These are phyloP conservation scores for Vanessa atalanta DNA, from an alignment of 1,140 invertebrate species.

Conservation along the genomic window DNA sequence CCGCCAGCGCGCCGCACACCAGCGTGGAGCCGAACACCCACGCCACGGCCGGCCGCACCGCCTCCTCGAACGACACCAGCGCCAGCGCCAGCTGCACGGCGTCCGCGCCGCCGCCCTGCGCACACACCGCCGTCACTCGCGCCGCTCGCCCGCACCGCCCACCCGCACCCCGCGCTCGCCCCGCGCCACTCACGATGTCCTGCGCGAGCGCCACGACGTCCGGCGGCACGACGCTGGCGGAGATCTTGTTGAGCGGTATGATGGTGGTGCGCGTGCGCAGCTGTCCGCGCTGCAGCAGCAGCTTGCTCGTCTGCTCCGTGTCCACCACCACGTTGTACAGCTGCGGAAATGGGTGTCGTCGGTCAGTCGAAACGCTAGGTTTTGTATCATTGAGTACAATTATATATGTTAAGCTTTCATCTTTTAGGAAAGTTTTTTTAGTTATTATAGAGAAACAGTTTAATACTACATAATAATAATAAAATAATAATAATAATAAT, in stretches of 20 bases:
- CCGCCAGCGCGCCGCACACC: slow-evolving; percentile 90
- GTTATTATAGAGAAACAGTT: too few relatives aligned
- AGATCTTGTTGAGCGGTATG: slow-evolving; percentile 96
- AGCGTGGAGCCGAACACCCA: slow-evolving; percentile 94
- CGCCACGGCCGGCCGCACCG: slow-evolving; percentile 89
- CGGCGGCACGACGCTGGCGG: slow-evolving; percentile 82
- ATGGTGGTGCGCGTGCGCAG: slow-evolving; percentile 90
- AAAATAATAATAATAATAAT: too few relatives aligned
- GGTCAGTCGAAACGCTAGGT: too few relatives aligned
- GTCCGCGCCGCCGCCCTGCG: slow-evolving; percentile 83
- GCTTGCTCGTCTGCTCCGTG: slow-evolving; percentile 91
- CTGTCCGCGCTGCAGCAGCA: slow-evolving; percentile 90
- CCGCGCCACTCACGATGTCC: slow-evolving; percentile 83
- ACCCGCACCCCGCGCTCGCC: too few relatives aligned
- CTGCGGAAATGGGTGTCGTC: slow-evolving; percentile 76
- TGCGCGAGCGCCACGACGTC: slow-evolving; percentile 86
- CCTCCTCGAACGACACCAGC: slow-evolving; percentile 88
- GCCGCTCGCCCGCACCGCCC: too few relatives aligned
- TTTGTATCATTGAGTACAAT: too few relatives aligned
- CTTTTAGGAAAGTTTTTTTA: too few relatives aligned
- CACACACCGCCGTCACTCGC: too few relatives aligned
- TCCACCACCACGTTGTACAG: slow-evolving; percentile 96
- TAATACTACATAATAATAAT: too few relatives aligned
- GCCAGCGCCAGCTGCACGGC: slow-evolving; percentile 92
- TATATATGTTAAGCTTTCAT: too few relatives aligned